phyloP scores from a whole-genome alignment of 2,113 vertebrate species.

The Redunca redunca region DNA sequence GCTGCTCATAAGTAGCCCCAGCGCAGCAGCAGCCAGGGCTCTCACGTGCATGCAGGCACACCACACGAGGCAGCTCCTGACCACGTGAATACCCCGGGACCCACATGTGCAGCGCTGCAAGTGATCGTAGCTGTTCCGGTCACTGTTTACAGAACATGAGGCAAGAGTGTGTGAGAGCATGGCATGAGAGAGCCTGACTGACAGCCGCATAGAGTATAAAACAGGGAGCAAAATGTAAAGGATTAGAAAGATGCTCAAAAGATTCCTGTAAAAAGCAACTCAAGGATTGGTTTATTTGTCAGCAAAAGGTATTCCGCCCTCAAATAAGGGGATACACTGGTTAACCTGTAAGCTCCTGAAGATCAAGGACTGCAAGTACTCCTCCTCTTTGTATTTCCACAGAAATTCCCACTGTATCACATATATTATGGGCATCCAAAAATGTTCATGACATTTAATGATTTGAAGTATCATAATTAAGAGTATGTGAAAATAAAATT shows the following conservation, averaged over 20 bases:
- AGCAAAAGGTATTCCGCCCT: background rate
- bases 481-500: background rate
- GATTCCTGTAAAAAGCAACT: background rate
- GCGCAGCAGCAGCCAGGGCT: background rate
- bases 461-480: background rate
- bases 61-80: background rate
- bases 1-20: background rate
- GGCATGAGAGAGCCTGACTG: background rate
- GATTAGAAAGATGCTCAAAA: background rate
- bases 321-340: background rate
- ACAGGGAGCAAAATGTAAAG: background rate
- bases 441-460: background rate
- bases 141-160: background rate
- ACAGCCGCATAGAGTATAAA: background rate
- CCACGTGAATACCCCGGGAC: background rate
- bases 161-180: background rate
- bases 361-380: background rate
- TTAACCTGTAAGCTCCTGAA: background rate
- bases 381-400: background rate
- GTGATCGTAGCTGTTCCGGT: background rate
- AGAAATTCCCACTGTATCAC: background rate
- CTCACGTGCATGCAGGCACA: accelerated
- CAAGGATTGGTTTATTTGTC: background rate
- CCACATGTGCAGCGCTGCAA: accelerated
- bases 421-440: background rate